Percentiles rank a stretch among this genome's conserved stretches.
These are phyloP conservation scores for Melipona beecheii DNA, from an alignment of 2,888 invertebrate species.

Conservation along the genomic window DNA sequence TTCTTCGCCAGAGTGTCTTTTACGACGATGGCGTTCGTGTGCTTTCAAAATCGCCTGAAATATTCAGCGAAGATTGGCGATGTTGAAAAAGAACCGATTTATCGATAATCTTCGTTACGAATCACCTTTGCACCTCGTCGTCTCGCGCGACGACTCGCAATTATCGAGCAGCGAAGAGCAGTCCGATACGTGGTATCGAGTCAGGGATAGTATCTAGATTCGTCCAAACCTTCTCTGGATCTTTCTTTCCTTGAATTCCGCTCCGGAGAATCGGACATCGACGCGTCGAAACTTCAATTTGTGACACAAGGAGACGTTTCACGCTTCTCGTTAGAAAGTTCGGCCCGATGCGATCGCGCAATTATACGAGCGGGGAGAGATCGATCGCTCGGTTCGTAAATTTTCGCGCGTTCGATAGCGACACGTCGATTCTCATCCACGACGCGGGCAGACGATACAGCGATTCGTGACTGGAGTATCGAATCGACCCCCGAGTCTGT, in stretches of 20 bases:
- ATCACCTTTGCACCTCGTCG: no score
- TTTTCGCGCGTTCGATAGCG: slow-evolving; percentile 51
- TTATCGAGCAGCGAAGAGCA: neutral
- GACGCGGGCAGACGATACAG: slow-evolving; percentile 25
- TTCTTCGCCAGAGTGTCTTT: neutral
- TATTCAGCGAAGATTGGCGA: slow-evolving; percentile 1
- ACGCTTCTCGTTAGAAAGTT: neutral
- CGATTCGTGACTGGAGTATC: slow-evolving; percentile 63
- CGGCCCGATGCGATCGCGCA: slow-evolving; percentile 33
- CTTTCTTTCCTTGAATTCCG: no score
- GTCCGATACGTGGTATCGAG: neutral
- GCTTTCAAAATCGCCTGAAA: slow-evolving; percentile 15
- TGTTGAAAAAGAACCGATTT: slow-evolving; percentile 1
- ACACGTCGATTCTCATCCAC: slow-evolving; percentile 45
- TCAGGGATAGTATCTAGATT: no score
- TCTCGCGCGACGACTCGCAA: neutral
- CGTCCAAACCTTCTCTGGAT: neutral
- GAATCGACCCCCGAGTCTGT: slow-evolving; percentile 40
- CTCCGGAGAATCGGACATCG: neutral
- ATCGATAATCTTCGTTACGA: neutral
- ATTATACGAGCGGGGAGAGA: slow-evolving; percentile 29
- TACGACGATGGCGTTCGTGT: slow-evolving; percentile 18
- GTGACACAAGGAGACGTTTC: slow-evolving; percentile 15
- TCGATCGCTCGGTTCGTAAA: slow-evolving; percentile 52
- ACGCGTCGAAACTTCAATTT: neutral